These are phyloP conservation scores for Cepaea nemoralis DNA, from an alignment of 1,140 invertebrate genomes.

Conservation along the genomic window DNA sequence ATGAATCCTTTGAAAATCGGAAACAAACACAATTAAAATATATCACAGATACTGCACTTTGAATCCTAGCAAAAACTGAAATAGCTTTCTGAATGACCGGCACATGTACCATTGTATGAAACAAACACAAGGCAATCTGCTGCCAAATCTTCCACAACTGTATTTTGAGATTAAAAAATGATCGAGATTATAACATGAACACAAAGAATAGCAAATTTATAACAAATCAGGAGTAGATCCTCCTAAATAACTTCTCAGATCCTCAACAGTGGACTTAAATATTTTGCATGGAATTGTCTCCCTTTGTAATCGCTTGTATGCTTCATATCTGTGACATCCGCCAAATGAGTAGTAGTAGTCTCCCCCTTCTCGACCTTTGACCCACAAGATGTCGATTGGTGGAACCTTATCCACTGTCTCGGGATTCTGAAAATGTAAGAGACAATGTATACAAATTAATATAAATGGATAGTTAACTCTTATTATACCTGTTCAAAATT, in stretches of 20 bases:
- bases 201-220: conserved; percentile 30
- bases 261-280: conserved; percentile 81
- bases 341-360: conserved; percentile 92
- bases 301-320: conserved; percentile 80
- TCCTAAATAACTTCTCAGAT: conserved; percentile 84
- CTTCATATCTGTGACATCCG: conserved; percentile 87
- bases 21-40: no score
- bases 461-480: no score
- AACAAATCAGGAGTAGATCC: conserved; percentile 85
- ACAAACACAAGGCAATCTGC: no score
- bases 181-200: conserved; percentile 22
- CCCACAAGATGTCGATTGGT: conserved; percentile 89
- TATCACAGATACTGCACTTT: no score
- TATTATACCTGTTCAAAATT: no score
- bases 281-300: conserved; percentile 85
- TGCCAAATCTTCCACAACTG: no score
- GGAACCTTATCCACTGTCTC: conserved; percentile 78
- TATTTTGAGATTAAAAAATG: no score
- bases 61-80: no score
- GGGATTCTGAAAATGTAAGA: conserved; percentile 75
- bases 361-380: conserved; percentile 83
- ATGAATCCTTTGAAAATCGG: no score
- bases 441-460: no score
- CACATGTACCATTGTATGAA: no score
- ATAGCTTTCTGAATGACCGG: no score